These are phyloP conservation scores for Andricus grossulariae DNA, from an alignment of 1,140 invertebrate species.

Conservation along the genomic window DNA sequence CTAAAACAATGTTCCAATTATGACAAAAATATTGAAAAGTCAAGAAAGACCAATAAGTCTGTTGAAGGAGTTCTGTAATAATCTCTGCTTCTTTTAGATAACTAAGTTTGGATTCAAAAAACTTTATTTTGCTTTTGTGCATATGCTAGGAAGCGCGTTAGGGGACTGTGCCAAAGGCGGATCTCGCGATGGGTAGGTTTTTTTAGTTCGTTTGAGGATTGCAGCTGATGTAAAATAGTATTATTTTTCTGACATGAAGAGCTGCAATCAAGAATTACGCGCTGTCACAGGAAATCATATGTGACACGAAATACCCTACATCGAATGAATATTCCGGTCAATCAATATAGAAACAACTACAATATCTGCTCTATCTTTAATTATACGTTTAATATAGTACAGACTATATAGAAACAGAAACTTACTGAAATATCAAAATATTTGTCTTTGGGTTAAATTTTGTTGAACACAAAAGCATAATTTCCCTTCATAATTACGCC, in stretches of 20 bases:
- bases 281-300: conserved; percentile 18
- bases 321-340: conserved; percentile 25
- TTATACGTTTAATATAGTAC: conserved; percentile 9
- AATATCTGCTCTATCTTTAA: conserved; percentile 17
- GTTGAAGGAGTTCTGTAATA: too few relatives aligned
- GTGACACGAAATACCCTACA: conserved; percentile 17
- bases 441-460: background rate
- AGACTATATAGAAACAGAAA: background rate
- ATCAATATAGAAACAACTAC: conserved; percentile 14
- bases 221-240: background rate
- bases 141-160: too few relatives aligned
- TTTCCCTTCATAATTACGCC: too few relatives aligned
- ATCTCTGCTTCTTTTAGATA: too few relatives aligned
- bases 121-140: too few relatives aligned
- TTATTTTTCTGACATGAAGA: conserved; percentile 13
- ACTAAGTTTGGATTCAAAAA: too few relatives aligned
- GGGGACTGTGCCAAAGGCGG: too few relatives aligned
- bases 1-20: too few relatives aligned
- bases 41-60: too few relatives aligned
- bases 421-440: conserved; percentile 1
- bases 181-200: too few relatives aligned
- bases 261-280: conserved; percentile 2
- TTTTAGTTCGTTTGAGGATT: background rate
- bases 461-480: too few relatives aligned
- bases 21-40: too few relatives aligned